phyloP scores from a whole-genome alignment of 2,888 invertebrate genomes.

The Panopea generosa region DNA sequence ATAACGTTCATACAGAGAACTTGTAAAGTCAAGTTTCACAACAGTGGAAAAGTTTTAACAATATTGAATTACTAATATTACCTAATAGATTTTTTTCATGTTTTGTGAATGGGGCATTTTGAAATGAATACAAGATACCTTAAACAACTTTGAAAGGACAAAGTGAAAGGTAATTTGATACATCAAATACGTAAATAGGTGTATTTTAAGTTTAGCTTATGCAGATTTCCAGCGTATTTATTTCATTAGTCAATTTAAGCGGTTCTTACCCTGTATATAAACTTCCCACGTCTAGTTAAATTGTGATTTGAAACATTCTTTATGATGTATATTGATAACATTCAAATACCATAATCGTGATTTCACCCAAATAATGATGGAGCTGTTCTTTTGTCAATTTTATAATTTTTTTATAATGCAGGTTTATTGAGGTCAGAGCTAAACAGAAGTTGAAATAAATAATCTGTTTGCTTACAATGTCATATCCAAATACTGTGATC shows the following conservation, averaged over 20 bases:
- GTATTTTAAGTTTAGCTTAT: not conserved
- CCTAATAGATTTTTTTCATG: slow-evolving; percentile 16
- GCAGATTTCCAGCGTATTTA: too few species aligned
- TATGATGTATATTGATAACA: not conserved
- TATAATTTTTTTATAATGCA: slow-evolving; percentile 29
- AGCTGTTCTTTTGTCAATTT: slow-evolving; percentile 42
- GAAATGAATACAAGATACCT: not conserved
- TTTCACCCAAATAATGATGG: slow-evolving; percentile 40
- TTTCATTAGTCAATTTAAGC: too few species aligned
- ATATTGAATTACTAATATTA: not conserved
- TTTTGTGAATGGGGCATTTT: slow-evolving; percentile 8
- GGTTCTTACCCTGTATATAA: too few species aligned
- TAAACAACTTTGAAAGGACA: slow-evolving; percentile 11
- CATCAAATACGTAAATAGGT: slow-evolving; percentile 4
- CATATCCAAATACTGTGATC: too few species aligned
- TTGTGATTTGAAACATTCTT: too few species aligned
- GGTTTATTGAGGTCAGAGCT: too few species aligned
- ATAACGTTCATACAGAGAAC: too few species aligned
- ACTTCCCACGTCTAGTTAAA: too few species aligned
- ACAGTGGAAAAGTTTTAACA: too few species aligned
- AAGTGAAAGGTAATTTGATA: slow-evolving; percentile 50
- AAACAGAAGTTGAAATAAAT: too few species aligned
- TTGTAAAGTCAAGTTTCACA: too few species aligned
- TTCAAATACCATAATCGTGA: slow-evolving; percentile 45
- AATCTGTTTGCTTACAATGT: too few species aligned